Evolutionary conservation across 2,113 vertebrate genomes (phyloP), one percentile per base, ranked within the genome.

Genomic region (Dromiciops gliroides): DNA sequence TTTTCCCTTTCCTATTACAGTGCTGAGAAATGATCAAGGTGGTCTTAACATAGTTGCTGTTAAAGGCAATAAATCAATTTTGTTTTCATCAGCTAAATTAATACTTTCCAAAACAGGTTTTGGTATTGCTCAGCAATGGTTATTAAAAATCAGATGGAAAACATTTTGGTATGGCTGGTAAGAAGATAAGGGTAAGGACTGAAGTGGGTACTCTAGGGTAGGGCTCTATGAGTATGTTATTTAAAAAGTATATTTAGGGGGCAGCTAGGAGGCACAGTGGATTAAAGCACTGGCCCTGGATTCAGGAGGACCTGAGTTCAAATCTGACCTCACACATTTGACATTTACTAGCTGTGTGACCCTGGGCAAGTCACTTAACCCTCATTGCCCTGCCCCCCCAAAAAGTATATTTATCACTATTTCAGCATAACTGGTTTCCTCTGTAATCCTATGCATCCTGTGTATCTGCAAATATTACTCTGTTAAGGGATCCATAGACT

Each of bases 111-210:
- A 93, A 75, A 25, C 28, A 16, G 93, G 92, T 97, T 96, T 92
- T 97, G 93, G 53, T 97, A 96, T 98, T 96, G 97, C 90, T 97
- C 94, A 91, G 50, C 93, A 93, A 92, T 50, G 14, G 51, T 90
- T 75, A 75, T 31, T 95, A 97, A 97, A 97, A 96, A 93, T 95
- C 96, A 95, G 92, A 95, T 96, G 95, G 50, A 96, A 88, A 92
- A 95, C 51, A 31, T 91, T 93, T 95, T 88, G 48, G 91, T 92
- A 24, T 92, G 88, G 88, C 6, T 95, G 93, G 67, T 51, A 92
- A 51, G 60, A 67, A 94, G 47, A 25, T 92, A 53, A 53, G 90
- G 26, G 50, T 94, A 95, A 56, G 53, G 53, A 11, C 11, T 60
- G 10, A 60, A 60, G 56, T 12, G 10, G 56, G 8, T 31, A 60